Conservation (phyloP, 1,140 invertebrate genomes). For the Drosophila sp. region DNA sequence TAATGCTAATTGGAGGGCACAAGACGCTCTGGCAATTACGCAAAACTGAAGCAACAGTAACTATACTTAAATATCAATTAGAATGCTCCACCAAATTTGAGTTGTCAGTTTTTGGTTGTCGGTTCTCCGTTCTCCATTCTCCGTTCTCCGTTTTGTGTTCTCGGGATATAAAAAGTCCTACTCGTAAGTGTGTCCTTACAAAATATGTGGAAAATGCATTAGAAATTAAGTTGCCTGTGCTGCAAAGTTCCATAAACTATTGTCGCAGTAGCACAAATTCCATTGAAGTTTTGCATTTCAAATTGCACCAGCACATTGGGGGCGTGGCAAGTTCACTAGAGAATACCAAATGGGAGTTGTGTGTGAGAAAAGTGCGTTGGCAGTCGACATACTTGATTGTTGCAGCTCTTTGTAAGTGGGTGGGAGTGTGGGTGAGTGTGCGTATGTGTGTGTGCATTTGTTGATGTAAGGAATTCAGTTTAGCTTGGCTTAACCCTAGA, state of each 20-base stretch:
- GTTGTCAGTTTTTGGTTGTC: neutral
- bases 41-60: slow-evolving; percentile 11
- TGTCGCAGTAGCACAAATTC: slow-evolving; percentile 67
- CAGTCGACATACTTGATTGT: slow-evolving; percentile 13
- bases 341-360: slow-evolving; percentile 23
- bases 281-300: slow-evolving; percentile 79
- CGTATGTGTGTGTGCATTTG: slow-evolving; percentile 6
- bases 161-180: neutral
- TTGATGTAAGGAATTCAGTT: slow-evolving; percentile 47
- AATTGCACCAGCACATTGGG: slow-evolving; percentile 60
- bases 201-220: slow-evolving; percentile 65
- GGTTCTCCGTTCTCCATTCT: no score
- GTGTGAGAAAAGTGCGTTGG: slow-evolving; percentile 32
- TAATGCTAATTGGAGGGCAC: slow-evolving; percentile 62
- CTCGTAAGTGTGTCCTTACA: slow-evolving; percentile 33
- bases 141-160: no score
- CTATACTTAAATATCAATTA: slow-evolving; percentile 79
- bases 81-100: slow-evolving; percentile 40
- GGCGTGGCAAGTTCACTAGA: slow-evolving; percentile 10
- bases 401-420: neutral
- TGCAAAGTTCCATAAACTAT: slow-evolving; percentile 64
- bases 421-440: slow-evolving; percentile 12
- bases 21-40: slow-evolving; percentile 62
- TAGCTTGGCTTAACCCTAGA: slow-evolving; percentile 48
- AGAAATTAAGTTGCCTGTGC: slow-evolving; percentile 57